Base-by-base conservation (phyloP, 2,113 vertebrate species). In the Junco hyemalis region DNA sequence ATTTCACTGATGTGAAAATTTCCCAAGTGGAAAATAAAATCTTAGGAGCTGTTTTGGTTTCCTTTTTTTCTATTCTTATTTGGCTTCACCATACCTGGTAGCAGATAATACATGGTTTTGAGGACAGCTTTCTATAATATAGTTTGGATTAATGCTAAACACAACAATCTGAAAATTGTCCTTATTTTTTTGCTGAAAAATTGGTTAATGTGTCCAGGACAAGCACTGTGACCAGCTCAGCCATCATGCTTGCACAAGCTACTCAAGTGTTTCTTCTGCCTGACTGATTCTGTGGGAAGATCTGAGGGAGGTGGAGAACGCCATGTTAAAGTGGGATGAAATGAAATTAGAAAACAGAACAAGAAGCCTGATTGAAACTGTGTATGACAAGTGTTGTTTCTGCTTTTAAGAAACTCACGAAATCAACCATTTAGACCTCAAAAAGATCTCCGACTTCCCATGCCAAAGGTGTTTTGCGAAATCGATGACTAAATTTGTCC, bases 401-500 rank as follows among this genome's bases (percentile, higher is more conserved):
- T 86, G 66, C 90, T 91, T 85, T 91, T 72, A 76, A 72, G 48
- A 89, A 93, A 78, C 81, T 36, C 35, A 22, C 12, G 51, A 83
- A 81, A 51, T 69, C 90, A 91, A 72, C 92, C 78, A 69, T 89
- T 87, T 56, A 92, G 76, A 93, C 88, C 84, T 94, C 56, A 35
- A 29, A 36, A 70, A 68, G 44, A 72, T 78, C 94, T 92, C 68
- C 9, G 4, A 50, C 83, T 95, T 97, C 94, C 96, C 92, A 86
- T 86, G 60, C 53, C 16, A 26, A 44, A 71, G 83, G 57, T 60
- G 44, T 95, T 97, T 94, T 96, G 93, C 69, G 94, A 97, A 95
- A 82, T 76, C 2, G 61, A 93, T 98, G 98, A 98, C 96, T 98
- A 97, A 98, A 94, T 53, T 22, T 91, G 84, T 74, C 76, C 93